Evolutionary conservation across 2,888 invertebrate species (phyloP).

Genomic region (Euplagia quadripunctaria): DNA sequence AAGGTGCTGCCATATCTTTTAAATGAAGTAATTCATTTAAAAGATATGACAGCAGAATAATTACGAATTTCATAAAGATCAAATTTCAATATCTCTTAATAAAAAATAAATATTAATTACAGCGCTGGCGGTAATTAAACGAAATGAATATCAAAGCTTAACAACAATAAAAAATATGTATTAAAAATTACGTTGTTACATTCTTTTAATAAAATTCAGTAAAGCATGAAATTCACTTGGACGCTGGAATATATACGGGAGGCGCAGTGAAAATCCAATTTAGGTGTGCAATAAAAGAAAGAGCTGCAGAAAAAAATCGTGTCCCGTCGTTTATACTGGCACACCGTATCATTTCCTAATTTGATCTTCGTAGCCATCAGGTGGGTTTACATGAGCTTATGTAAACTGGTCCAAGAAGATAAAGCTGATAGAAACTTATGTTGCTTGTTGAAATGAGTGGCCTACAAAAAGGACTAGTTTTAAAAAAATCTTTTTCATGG

Average conservation of each 20-base stretch:
- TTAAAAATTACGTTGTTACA: slow-evolving; percentile 55
- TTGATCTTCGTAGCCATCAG: slow-evolving; percentile 24
- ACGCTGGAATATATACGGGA: slow-evolving; percentile 57
- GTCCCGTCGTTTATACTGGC: slow-evolving; percentile 46
- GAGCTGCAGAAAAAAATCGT: slow-evolving; percentile 55
- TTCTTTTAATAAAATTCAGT: slow-evolving; percentile 58
- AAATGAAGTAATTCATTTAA: too few species aligned
- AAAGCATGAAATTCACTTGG: slow-evolving; percentile 65
- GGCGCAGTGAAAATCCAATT: slow-evolving; percentile 71
- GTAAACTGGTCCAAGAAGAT: background rate
- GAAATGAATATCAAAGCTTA: slow-evolving; percentile 23
- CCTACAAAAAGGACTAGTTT: too few species aligned
- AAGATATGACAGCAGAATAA: background rate
- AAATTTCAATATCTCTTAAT: background rate
- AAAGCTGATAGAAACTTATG: background rate
- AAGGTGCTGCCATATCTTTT: too few species aligned
- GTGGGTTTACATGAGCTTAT: slow-evolving; percentile 1
- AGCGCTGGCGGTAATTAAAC: slow-evolving; percentile 19
- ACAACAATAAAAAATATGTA: slow-evolving; percentile 19
- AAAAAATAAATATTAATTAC: background rate
- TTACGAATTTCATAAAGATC: background rate
- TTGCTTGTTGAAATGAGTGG: background rate
- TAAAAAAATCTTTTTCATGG: too few species aligned
- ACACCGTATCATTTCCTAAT: slow-evolving; percentile 37
- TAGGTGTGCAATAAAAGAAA: slow-evolving; percentile 73